Conservation (phyloP, 1,140 invertebrate species). For the Aphis craccivora region DNA sequence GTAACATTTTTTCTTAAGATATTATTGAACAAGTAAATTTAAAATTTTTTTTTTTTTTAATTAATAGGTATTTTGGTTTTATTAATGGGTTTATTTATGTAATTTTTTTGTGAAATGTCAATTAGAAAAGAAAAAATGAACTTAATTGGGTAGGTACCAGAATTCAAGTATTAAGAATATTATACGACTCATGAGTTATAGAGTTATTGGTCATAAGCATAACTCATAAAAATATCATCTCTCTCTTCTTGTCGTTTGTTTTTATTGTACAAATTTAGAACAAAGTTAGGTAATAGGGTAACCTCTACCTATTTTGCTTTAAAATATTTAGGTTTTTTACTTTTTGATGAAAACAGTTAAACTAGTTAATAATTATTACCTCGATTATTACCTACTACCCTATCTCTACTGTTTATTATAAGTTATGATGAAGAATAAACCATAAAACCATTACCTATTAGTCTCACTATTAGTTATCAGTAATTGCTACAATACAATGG, state of each 20-base stretch:
- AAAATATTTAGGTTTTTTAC: background rate
- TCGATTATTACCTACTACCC: too few relatives aligned
- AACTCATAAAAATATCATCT: background rate
- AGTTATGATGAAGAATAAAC: background rate
- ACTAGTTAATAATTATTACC: background rate
- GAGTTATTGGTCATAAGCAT: too few relatives aligned
- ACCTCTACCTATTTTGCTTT: background rate
- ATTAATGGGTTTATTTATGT: background rate
- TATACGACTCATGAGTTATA: background rate
- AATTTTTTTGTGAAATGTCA: background rate
- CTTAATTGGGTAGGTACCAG: background rate
- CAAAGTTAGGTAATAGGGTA: background rate
- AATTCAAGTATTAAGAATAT: background rate
- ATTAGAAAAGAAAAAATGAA: background rate
- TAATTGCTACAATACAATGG: too few relatives aligned
- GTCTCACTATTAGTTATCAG: too few relatives aligned
- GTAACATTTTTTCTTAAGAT: background rate
- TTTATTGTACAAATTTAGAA: background rate
- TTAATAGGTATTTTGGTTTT: background rate
- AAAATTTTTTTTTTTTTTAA: background rate
- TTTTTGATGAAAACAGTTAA: background rate
- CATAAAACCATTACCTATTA: background rate
- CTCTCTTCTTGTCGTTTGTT: background rate
- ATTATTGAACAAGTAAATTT: background rate
- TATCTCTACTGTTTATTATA: too few relatives aligned